Conservation (phyloP, 2,888 invertebrate genomes). For the Tenodera sinensis region DNA sequence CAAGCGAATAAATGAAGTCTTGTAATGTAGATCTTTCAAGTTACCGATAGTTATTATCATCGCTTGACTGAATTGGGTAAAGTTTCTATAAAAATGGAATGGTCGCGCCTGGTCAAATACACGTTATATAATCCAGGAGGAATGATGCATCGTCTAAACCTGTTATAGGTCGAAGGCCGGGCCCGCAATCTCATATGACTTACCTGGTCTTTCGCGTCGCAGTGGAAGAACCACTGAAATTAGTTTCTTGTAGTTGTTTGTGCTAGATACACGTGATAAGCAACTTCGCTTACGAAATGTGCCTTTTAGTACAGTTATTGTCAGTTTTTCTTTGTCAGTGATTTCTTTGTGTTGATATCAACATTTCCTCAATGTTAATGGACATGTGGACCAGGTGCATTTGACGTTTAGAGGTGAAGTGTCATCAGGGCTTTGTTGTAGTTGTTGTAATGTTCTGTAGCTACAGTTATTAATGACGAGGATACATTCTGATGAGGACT, state of each 20-base stretch:
- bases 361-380: not conserved
- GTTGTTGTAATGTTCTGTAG: too few species aligned
- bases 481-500: too few species aligned
- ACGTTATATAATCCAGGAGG: not conserved
- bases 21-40: not conserved
- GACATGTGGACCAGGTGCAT: not conserved
- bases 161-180: not conserved
- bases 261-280: not conserved
- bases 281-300: not conserved
- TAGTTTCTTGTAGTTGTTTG: not conserved
- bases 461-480: too few species aligned
- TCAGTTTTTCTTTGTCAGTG: not conserved
- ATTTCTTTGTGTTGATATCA: not conserved
- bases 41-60: not conserved
- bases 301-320: not conserved
- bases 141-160: not conserved
- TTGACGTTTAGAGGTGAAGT: not conserved
- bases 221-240: not conserved
- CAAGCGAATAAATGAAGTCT: not conserved
- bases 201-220: not conserved
- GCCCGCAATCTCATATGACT: not conserved
- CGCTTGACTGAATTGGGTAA: not conserved
- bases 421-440: not conserved
- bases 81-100: not conserved
- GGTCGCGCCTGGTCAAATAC: not conserved